phyloP scores from a whole-genome alignment of 2,797 vertebrate genomes.

The Peromyscus aztecus region DNA sequence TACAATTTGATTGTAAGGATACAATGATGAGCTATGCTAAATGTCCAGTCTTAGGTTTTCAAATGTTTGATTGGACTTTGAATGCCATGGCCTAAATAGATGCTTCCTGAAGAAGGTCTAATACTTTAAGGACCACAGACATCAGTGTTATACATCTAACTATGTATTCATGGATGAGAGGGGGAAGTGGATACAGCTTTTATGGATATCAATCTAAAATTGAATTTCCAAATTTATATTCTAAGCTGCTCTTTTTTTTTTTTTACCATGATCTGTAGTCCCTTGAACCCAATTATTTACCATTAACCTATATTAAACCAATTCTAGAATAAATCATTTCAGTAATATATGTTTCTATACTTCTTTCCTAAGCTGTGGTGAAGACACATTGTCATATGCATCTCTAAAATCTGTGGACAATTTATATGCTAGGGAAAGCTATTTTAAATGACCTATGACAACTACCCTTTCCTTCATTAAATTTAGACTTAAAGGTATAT shows the following conservation, averaged over 20 bases:
- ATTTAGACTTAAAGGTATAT: not conserved
- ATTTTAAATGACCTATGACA: conserved; percentile 27
- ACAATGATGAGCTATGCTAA: not conserved
- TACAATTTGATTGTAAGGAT: not conserved
- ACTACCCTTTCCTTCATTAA: not conserved
- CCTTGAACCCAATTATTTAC: conserved; percentile 11
- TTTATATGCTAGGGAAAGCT: not conserved
- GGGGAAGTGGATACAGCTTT: not conserved
- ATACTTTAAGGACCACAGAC: not conserved
- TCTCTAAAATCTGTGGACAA: not conserved
- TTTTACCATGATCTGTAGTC: not conserved
- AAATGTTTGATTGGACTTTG: conserved; percentile 14
- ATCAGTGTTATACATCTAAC: conserved; percentile 52
- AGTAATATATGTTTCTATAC: not conserved
- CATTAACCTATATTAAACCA: conserved; percentile 20
- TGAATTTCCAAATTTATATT: conserved; percentile 47
- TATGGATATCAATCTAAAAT: not conserved
- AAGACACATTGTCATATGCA: not conserved
- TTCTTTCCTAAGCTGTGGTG: not conserved
- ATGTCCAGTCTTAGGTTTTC: conserved; percentile 36
- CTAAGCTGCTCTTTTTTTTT: not conserved
- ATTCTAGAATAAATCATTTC: conserved; percentile 26
- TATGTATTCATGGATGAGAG: conserved; percentile 22
- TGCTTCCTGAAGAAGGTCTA: not conserved
- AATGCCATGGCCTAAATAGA: not conserved